Conservation (phyloP, 2,113 vertebrate genomes). For the Nothoprocta pentlandii region DNA sequence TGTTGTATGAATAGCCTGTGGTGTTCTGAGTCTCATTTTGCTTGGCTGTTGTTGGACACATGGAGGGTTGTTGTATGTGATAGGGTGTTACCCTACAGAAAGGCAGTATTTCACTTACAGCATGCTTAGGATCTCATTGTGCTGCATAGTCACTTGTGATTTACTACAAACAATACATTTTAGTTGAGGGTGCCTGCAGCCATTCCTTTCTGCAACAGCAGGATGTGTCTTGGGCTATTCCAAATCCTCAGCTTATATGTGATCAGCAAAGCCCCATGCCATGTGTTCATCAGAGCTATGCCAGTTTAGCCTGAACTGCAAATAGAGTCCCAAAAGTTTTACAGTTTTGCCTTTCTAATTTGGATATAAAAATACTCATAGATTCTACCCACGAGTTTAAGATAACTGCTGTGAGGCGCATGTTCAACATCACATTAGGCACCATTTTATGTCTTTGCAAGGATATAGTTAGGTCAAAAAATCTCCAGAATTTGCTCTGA, state of each 20-base stretch:
- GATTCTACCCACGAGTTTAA: background rate
- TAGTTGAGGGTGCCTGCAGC: background rate
- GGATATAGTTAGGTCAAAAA: background rate
- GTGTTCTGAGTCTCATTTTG: background rate
- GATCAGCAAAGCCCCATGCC: background rate
- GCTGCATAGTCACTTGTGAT: background rate
- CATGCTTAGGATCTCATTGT: background rate
- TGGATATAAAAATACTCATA: background rate
- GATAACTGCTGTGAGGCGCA: background rate
- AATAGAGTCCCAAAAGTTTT: background rate
- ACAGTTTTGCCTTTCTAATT: background rate
- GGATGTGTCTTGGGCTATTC: background rate
- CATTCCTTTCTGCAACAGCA: background rate
- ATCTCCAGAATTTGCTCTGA: background rate
- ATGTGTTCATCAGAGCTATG: background rate
- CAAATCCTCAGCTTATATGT: background rate
- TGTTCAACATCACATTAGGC: background rate
- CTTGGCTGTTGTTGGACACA: background rate
- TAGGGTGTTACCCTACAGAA: background rate
- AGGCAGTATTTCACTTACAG: background rate
- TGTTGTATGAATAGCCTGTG: background rate
- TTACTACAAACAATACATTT: constrained; percentile 28
- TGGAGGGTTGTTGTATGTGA: background rate
- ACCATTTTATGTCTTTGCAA: background rate
- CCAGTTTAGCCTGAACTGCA: background rate